Evolutionary conservation across 2,113 vertebrate species (phyloP), one percentile per base, ranked within the genome.

Genomic region (Eulemur rufifrons): DNA sequence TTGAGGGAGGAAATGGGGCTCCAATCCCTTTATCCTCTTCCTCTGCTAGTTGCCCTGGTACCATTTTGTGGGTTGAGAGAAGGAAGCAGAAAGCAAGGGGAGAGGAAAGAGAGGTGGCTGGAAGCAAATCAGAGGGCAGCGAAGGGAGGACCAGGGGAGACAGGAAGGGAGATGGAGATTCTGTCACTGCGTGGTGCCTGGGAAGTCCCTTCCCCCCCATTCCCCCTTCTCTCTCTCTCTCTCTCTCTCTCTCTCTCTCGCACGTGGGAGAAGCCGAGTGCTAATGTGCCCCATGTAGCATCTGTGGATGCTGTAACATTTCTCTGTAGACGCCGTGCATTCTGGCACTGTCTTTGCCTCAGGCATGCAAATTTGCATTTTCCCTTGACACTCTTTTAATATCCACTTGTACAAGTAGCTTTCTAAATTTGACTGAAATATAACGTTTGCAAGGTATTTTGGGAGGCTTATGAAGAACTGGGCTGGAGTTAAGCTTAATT

Each of bases 291-390:
- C 91, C 89, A 52, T 80, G 18, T 84, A 82, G 86, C 93, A 86
- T 95, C 96, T 95, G 88, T 71, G 91, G 80, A 56, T 1, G 27
- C 71, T 86, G 82, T 94, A 56, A 45, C 50, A 63, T 91, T 94
- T 89, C 91, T 89, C 85, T 63, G 59, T 87, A 95, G 97, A 77
- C 88, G 94, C 77, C 78, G 21, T 90, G 92, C 71, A 69, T 96
- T 74, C 85, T 96, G 94, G 93, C 68, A 89, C 66, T 89, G 69
- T 89, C 83, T 97, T 86, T 68, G 96, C 97, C 93, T 97, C 88
- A 96, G 96, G 96, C 97, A 96, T 89, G 89, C 86, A 95, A 85
- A 97, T 98, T 96, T 96, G 93, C 97, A 96, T 97, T 97, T 96
- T 92, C 96, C 95, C 96, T 96, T 97, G 97, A 97, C 95, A 95